These are phyloP conservation scores for Plestiodon gilberti DNA, from an alignment of 2,113 vertebrate species.

Conservation along the genomic window DNA sequence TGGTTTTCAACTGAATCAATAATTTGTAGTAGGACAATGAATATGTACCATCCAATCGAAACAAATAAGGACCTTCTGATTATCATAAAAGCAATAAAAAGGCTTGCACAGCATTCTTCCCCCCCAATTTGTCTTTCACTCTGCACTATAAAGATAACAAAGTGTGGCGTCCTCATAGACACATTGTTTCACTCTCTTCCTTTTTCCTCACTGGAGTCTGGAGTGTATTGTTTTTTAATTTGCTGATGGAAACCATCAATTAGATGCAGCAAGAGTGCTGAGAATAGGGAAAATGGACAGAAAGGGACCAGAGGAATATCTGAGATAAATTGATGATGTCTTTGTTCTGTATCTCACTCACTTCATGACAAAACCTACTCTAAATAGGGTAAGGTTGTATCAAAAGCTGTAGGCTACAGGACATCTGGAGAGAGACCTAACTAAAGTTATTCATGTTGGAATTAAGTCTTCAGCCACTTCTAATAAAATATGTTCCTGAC, in stretches of 20 bases:
- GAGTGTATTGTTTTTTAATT: conserved; percentile 74
- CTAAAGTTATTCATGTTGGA: conserved; percentile 52
- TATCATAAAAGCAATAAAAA: conserved; percentile 79
- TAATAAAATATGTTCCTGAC: conserved; percentile 58
- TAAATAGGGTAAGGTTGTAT: conserved; percentile 50
- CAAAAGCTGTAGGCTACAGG: conserved; percentile 46
- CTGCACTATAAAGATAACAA: conserved; percentile 81
- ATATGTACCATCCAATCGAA: conserved; percentile 72
- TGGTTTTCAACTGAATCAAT: conserved; percentile 77
- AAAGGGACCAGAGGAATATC: conserved; percentile 45
- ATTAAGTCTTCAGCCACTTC: conserved; percentile 39
- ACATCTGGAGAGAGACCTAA: conserved; percentile 51
- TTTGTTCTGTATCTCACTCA: conserved; percentile 60
- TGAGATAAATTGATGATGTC: conserved; percentile 63
- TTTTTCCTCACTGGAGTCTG: conserved; percentile 69
- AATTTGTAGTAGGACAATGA: conserved; percentile 74
- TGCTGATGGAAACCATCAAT: conserved; percentile 74
- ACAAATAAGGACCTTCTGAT: conserved; percentile 74
- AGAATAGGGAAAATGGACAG: conserved; percentile 52
- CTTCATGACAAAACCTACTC: conserved; percentile 35
- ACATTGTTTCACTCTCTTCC: conserved; percentile 66
- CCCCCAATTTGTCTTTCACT: conserved; percentile 77
- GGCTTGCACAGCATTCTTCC: conserved; percentile 72
- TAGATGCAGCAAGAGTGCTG: conserved; percentile 69
- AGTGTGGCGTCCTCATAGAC: conserved; percentile 64